Conservation (phyloP, 2,113 vertebrate genomes). For the Origma solitaria region DNA sequence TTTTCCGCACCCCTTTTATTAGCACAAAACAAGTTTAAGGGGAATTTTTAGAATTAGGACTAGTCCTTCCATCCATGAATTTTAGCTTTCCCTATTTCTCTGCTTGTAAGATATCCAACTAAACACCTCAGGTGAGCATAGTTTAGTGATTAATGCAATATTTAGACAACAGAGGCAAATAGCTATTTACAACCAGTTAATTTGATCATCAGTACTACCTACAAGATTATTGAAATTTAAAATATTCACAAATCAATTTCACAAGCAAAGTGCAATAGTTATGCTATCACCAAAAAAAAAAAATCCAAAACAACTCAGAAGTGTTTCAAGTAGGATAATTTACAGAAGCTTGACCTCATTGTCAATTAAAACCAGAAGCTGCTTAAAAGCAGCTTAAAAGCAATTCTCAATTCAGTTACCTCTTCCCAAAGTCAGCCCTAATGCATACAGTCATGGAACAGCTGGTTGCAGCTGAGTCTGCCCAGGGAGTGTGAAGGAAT, state of each 20-base stretch:
- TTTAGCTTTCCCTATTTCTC: background rate
- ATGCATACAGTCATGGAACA: rapidly evolving
- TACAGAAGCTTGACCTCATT: background rate
- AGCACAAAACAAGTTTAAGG: background rate
- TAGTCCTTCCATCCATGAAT: background rate
- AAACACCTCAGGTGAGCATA: background rate
- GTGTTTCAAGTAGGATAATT: background rate
- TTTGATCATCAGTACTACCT: background rate
- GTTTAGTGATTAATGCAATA: background rate
- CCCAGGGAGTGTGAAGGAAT: background rate
- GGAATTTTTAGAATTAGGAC: background rate
- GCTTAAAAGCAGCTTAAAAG: background rate
- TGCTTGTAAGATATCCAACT: background rate
- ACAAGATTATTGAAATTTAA: background rate
- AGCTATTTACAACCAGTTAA: background rate
- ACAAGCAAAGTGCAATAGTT: background rate
- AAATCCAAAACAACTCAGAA: background rate
- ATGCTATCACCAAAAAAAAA: background rate
- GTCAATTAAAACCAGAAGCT: background rate
- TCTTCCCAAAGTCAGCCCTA: background rate
- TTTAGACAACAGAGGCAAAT: background rate
- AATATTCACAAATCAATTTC: background rate
- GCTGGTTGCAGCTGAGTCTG: background rate
- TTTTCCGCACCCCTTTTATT: background rate
- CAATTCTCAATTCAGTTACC: background rate